A percentile compares a stretch with the other conserved stretches of the same genome.
Evolutionary conservation across 2,888 invertebrate genomes (phyloP).

Genomic region (Drosophila ezoana): DNA sequence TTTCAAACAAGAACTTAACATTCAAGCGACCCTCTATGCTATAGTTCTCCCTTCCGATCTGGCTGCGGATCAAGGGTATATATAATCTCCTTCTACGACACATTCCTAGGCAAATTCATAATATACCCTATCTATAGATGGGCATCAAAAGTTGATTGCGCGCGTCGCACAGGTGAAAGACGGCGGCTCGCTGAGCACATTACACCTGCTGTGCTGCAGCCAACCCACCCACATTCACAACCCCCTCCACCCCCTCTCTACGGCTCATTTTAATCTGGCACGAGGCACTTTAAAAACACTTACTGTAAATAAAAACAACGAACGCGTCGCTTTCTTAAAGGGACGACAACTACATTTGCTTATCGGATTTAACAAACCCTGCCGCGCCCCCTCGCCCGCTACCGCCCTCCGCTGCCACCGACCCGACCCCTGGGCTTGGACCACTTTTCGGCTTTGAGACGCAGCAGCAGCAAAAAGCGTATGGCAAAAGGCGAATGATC

Average conservation of each 20-base stretch:
- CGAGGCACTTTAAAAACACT: constrained; percentile 67
- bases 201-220: constrained; percentile 34
- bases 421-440: constrained; percentile 30
- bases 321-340: constrained; percentile 58
- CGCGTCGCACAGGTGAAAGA: constrained; percentile 38
- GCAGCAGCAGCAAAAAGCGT: constrained; percentile 39
- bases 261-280: constrained; percentile 59
- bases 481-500: constrained; percentile 70
- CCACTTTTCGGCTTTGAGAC: constrained; percentile 72
- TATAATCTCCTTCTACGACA: too few species aligned
- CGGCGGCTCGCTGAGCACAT: background rate
- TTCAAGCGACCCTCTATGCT: too few species aligned
- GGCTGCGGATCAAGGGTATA: too few species aligned
- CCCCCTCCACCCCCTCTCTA: background rate
- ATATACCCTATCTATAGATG: background rate
- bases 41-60: too few species aligned
- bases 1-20: too few species aligned
- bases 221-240: background rate
- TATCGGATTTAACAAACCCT: constrained; percentile 66
- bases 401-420: background rate
- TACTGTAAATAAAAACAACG: constrained; percentile 66
- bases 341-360: constrained; percentile 75
- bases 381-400: background rate
- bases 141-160: constrained; percentile 41
- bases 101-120: background rate